phyloP scores from a whole-genome alignment of 2,888 invertebrate genomes.

The Formica aserva region DNA sequence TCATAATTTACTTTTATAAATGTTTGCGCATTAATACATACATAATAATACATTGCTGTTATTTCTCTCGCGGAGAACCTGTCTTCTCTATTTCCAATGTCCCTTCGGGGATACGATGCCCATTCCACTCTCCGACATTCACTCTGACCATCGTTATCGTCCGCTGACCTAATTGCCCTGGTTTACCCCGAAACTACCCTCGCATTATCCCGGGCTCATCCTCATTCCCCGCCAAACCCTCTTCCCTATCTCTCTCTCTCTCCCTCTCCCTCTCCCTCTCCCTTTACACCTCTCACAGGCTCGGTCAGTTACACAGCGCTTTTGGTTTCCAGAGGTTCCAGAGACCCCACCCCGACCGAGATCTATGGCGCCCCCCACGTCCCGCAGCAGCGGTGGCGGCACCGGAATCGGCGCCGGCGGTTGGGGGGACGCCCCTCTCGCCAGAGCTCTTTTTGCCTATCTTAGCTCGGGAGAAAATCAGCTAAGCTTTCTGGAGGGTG shows the following conservation, averaged over 20 bases:
- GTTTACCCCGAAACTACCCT: conserved; percentile 42
- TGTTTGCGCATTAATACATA: conserved; percentile 7
- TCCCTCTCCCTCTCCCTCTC: not conserved
- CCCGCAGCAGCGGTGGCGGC: conserved; percentile 81
- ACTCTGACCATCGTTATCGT: conserved; percentile 13
- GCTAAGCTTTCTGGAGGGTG: conserved; percentile 96
- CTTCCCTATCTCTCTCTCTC: not conserved
- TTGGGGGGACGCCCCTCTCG: conserved; percentile 92
- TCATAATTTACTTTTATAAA: conserved; percentile 4
- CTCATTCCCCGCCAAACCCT: not conserved
- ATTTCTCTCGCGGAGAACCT: conserved; percentile 18
- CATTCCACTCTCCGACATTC: conserved; percentile 14
- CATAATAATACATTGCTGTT: conserved; percentile 2
- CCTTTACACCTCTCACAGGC: not conserved
- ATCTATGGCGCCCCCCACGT: conserved; percentile 87
- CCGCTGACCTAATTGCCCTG: conserved; percentile 48
- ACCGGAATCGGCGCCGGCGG: conserved; percentile 77
- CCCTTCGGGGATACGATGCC: not conserved
- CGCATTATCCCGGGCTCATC: conserved; percentile 38
- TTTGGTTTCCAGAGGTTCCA: conserved; percentile 80
- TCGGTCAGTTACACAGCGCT: conserved; percentile 51
- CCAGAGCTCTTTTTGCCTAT: conserved; percentile 95
- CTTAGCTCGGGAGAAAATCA: conserved; percentile 96
- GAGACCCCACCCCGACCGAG: conserved; percentile 88
- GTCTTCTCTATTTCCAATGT: not conserved